Conservation (phyloP, 2,113 vertebrate species). For the Dipodomys merriami region DNA sequence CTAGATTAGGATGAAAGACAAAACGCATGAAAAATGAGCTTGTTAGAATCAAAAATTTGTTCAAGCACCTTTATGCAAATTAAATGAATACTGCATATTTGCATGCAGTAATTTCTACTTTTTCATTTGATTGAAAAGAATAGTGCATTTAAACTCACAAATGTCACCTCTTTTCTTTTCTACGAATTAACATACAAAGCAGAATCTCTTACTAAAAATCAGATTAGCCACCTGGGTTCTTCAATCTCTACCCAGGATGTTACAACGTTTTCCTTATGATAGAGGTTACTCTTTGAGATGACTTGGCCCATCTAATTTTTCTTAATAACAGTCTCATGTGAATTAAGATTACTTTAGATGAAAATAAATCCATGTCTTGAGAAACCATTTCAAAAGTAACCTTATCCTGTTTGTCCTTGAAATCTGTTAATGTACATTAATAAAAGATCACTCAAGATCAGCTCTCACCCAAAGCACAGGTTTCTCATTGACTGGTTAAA, state of each 20-base stretch:
- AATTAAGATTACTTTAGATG: conserved; percentile 81
- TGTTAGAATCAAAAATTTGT: conserved; percentile 98
- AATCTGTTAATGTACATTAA: conserved; percentile 87
- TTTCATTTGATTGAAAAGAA: conserved; percentile 89
- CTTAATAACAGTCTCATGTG: conserved; percentile 81
- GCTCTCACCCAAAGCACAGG: conserved; percentile 84
- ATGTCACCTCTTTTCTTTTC: conserved; percentile 80
- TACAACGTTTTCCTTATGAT: conserved; percentile 85
- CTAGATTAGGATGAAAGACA: conserved; percentile 99
- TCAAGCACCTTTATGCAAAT: conserved; percentile 98
- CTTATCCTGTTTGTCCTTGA: conserved; percentile 86
- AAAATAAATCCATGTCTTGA: conserved; percentile 76
- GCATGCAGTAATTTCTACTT: conserved; percentile 89
- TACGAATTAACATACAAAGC: conserved; percentile 90
- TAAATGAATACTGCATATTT: conserved; percentile 93
- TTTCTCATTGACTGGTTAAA: conserved; percentile 87
- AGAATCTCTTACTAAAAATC: conserved; percentile 90
- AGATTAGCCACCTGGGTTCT: conserved; percentile 96
- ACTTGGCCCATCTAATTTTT: conserved; percentile 81
- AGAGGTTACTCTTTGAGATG: conserved; percentile 82
- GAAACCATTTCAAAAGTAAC: conserved; percentile 83
- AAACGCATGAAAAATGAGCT: conserved; percentile 96
- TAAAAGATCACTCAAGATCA: conserved; percentile 88
- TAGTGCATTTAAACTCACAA: conserved; percentile 80
- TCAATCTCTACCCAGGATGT: conserved; percentile 92